Evolutionary conservation across 2,888 invertebrate genomes (phyloP), one percentile per base, ranked within the genome.

Genomic region (Macrophya alboannulata): DNA sequence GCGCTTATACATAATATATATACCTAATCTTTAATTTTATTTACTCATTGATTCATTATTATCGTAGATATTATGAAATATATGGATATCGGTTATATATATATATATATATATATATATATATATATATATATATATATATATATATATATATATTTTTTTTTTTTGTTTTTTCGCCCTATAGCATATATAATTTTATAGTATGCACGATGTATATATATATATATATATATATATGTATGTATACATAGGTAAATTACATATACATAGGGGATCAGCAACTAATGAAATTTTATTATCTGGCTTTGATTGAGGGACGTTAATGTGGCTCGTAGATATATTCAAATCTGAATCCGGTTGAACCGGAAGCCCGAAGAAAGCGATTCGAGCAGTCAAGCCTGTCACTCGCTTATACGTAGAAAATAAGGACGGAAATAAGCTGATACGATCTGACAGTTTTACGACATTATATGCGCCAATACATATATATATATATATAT

Each of bases 381-480:
- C n/a, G 72, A 74, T 45, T 74, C 72, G 48, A 62, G 62, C 62
- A 25, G 62, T 25, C 25, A 62, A 25, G 62, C 62, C 62, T 25
- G 25, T 25, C 62, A 62, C 31, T 68, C 17, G 5, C 21, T 62
- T 62, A 48, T 48, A 48, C 21, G 0, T 68, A 37, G 0, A 25
- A 0, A 37, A 37, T n/a, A 43, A 45, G n/a, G 72, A n/a, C 45
- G 72, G 72, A 74, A 45, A n/a, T 74, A 74, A 45, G 43, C 72
- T 74, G 17, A 74, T 74, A 43, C 72, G 72, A 74, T 74, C 72
- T 4, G 72, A 74, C 72, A 74, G 45, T 74, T 45, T 74, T 45
- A 74, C 43, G 72, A 45, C 45, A 12, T 68, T 68, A 68, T 62
- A 25, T 31, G 31, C 31, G 31, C 62, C 62, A 62, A 62, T 62